Conservation (phyloP, 2,888 invertebrate species). For the Yponomeuta plumbellus region DNA sequence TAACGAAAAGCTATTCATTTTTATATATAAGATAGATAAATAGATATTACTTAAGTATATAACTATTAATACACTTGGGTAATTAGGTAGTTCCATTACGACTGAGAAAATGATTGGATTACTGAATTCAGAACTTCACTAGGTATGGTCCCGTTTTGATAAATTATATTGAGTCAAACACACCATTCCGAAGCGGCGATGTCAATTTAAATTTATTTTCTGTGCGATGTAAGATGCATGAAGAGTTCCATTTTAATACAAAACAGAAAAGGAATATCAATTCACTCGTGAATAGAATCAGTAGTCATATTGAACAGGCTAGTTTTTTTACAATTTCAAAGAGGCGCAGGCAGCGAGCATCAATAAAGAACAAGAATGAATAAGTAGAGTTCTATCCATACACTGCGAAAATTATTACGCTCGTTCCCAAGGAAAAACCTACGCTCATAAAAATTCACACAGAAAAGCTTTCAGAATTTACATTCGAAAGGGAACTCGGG, state of each 20-base stretch:
- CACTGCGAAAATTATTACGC: neutral
- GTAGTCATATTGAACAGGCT: neutral
- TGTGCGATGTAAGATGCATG: neutral
- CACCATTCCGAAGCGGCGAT: no score
- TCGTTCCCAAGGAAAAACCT: neutral
- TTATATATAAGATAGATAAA: no score
- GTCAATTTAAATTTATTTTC: no score
- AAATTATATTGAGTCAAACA: no score
- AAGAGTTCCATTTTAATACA: neutral
- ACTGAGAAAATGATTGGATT: no score
- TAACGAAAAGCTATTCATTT: no score
- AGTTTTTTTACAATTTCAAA: neutral
- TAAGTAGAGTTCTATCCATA: neutral
- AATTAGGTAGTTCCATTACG: no score
- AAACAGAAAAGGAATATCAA: neutral
- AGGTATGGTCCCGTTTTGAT: no score
- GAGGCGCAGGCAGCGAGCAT: neutral
- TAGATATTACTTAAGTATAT: no score
- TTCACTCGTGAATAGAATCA: neutral
- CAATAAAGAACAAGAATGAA: slow-evolving; percentile 1
- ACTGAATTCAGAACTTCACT: no score
- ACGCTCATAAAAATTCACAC: neutral
- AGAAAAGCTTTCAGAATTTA: neutral
- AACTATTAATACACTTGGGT: no score
- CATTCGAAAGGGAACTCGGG: neutral